Evolutionary conservation across 92 coral and sea anemone species (phyloP).

Genomic region (Epizoanthus stellaris): DNA sequence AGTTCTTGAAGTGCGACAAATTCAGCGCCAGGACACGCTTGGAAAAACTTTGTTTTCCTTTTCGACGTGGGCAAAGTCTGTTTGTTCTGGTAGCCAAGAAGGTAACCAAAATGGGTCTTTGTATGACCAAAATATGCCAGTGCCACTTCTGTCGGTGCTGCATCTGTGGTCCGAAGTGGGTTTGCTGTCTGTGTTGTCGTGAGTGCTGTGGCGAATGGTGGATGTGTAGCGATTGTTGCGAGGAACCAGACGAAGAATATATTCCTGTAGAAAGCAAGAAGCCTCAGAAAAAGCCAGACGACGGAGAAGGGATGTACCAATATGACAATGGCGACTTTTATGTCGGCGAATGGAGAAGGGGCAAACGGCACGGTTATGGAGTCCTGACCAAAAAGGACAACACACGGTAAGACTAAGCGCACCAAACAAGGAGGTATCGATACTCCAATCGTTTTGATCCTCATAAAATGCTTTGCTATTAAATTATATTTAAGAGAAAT

Average conservation of each 20-base stretch:
- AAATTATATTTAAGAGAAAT: no score
- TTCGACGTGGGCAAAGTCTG: background rate
- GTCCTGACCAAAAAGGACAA: conserved; percentile 81
- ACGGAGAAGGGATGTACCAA: conserved; percentile 90
- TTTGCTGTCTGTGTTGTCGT: conserved; percentile 80
- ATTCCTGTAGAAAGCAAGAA: conserved; percentile 42
- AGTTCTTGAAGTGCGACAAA: background rate
- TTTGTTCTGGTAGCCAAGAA: background rate
- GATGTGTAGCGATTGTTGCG: conserved; percentile 95
- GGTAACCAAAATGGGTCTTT: conserved; percentile 69
- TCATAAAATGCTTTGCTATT: no score
- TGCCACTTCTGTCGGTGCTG: conserved; percentile 84
- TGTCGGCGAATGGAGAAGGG: conserved; percentile 92
- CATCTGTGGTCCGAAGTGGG: conserved; percentile 73
- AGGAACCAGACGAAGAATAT: conserved; percentile 77
- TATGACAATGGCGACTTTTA: conserved; percentile 88
- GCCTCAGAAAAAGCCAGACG: conserved; percentile 72
- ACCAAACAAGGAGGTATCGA: background rate
- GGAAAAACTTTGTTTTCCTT: no score
- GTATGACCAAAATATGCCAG: conserved; percentile 86
- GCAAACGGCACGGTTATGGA: conserved; percentile 86
- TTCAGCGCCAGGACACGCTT: no score
- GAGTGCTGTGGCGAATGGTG: conserved; percentile 93
- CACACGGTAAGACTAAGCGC: conserved; percentile 49
- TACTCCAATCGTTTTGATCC: background rate